Base-by-base conservation (phyloP, 2,888 invertebrate species). In the Protophormia terraenovae region DNA sequence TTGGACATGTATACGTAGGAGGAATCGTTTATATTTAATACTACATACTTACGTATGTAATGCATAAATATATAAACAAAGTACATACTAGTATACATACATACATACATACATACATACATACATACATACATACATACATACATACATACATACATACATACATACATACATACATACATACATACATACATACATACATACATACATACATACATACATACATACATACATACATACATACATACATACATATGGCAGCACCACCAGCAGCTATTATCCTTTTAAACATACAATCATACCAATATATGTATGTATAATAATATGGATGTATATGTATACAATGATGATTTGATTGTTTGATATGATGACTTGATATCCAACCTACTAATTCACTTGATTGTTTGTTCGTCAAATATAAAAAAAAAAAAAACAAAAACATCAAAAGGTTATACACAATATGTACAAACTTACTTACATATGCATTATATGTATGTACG, bases 1-100 rank as follows among this genome's bases (percentile, higher is more conserved):
- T 55, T 35, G 58, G 35, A 27, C 67, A 64, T 77, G 19, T 27
- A 8, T 55, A 27, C 7, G 67, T 81, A 24, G 67, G 47, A 67
- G 41, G 14, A 3, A 62, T 27, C 12, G 47, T 45, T 29, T 45
- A 47, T 24, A 41, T 53, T 27, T 53, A 55, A 22, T 38, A 38
- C 14, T n/a, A 24, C 38, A 71, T 69, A 53, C 38, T 6, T 3
- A n/a, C n/a, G n/a, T n/a, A n/a, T n/a, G n/a, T n/a, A n/a, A n/a
- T n/a, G n/a, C n/a, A n/a, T n/a, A n/a, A n/a, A n/a, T n/a, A n/a
- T n/a, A n/a, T n/a, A n/a, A n/a, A n/a, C n/a, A n/a, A n/a, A n/a
- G 35, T 22, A 14, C 19, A 32, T 69, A 22, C 12, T 5, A 6
- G 47, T 10, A 19, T 67, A 22, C 1, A 10, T 32, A 3, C 10